Base-by-base conservation (phyloP, 2,113 vertebrate genomes). In the Carlito syrichta region DNA sequence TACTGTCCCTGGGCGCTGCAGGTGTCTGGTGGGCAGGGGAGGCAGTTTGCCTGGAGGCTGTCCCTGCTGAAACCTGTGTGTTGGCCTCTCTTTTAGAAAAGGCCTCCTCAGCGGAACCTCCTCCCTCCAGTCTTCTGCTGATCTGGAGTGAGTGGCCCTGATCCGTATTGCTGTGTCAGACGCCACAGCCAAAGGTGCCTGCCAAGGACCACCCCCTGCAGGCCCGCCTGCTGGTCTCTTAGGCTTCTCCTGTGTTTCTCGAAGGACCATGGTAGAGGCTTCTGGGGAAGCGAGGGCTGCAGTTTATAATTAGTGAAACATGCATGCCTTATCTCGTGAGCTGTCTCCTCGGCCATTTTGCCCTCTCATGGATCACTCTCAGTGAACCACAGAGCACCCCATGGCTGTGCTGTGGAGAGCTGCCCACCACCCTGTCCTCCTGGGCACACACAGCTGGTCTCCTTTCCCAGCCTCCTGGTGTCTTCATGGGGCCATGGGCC, bases 381-480 rank as follows among this genome's bases (percentile, higher is more conserved):
- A 66, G 35, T 16, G 30, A 66, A 32, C 63, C 25, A 60, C 58
- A 60, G 58, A 60, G 58, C 58, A 27, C 25, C 58, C 11, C 8
- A 9, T 60, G n/a, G n/a, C 23, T 17, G 32, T 0, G 0, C 13
- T 2, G 6, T 66, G 62, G 62, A 3, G 6, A 66, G 30, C 32
- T 66, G 63, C 14, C 32, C 32, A 66, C 14, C 63, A 66, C 32
- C 14, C 32, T 35, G 6, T 30, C 63, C 6, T 66, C 63, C 14
- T 35, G 63, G 63, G 63, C 14, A 30, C 6, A 30, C 6, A 17
- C 4, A 16, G 63, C 32, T 35, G 63, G 62, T 14, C 62, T 32
- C 62, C 62, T 66, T 66, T 27, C 14, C 30, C 62, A 35, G 62
- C 32, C 32, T n/a, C 32, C 30, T 6, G 6, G 30, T 5, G 62